Evolutionary conservation across 2,113 vertebrate species (phyloP).

Genomic region (Balaenoptera acutorostrata): DNA sequence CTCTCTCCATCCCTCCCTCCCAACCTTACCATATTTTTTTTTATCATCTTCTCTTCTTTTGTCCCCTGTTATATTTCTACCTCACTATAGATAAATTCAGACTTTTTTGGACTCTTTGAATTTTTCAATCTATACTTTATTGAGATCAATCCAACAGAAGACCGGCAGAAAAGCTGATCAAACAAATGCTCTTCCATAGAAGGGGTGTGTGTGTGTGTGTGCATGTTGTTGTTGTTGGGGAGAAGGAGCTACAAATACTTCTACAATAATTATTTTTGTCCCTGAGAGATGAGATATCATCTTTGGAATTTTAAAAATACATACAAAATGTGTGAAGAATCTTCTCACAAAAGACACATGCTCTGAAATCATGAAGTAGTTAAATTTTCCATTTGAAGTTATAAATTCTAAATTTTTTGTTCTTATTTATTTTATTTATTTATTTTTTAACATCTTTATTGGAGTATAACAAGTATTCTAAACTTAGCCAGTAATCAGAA

Average conservation of each 20-base stretch:
- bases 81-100: not conserved
- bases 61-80: not conserved
- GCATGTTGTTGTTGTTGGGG: not conserved
- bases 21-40: not conserved
- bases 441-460: too few species aligned
- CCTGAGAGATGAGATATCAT: not conserved
- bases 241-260: not conserved
- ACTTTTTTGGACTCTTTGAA: not conserved
- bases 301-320: not conserved
- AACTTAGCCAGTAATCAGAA: constrained; percentile 55
- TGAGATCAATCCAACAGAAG: not conserved
- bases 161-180: not conserved
- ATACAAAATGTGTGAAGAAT: not conserved
- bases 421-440: too few species aligned
- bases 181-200: not conserved
- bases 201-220: not conserved
- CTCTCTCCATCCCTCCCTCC: not conserved
- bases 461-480: not conserved
- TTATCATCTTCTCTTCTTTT: not conserved
- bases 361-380: constrained; percentile 24
- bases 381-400: constrained; percentile 34
- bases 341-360: not conserved
- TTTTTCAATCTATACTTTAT: not conserved
- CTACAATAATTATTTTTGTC: not conserved
- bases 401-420: constrained; percentile 12